A percentile compares a stretch with the other conserved stretches of the same genome.
These are phyloP conservation scores for Syngnathus rostellatus DNA, from an alignment of 2,797 vertebrate genomes.

Conservation along the genomic window DNA sequence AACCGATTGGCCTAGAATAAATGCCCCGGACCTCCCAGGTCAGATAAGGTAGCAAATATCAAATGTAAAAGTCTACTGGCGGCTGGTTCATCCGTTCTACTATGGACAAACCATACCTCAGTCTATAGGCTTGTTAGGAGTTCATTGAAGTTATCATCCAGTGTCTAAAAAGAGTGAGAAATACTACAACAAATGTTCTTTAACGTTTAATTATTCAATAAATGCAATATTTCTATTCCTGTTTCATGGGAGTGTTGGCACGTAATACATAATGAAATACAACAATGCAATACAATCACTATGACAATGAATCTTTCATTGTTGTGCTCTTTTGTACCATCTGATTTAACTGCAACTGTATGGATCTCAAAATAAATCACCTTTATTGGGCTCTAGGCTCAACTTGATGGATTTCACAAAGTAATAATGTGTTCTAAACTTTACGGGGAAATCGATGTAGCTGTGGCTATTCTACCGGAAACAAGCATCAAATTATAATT, in stretches of 20 bases:
- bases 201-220: neutral
- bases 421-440: neutral
- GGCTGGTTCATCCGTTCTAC: constrained; percentile 19
- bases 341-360: neutral
- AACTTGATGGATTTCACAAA: neutral
- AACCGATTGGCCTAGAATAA: constrained; percentile 41
- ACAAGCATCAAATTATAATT: neutral
- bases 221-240: neutral
- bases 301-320: neutral
- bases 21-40: constrained; percentile 36
- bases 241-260: no score
- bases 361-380: constrained; percentile 3
- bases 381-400: neutral
- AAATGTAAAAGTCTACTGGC: constrained; percentile 17
- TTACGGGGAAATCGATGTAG: neutral
- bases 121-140: constrained; percentile 2
- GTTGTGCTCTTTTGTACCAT: neutral
- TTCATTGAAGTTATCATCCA: neutral
- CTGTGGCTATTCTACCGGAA: neutral
- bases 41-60: constrained; percentile 35
- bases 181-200: neutral
- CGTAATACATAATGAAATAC: neutral
- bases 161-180: neutral
- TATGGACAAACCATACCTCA: constrained; percentile 15
- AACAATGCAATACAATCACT: neutral